Evolutionary conservation across 1,140 invertebrate genomes (phyloP), one percentile per base, ranked within the genome.

Genomic region (Halictus rubicundus): DNA sequence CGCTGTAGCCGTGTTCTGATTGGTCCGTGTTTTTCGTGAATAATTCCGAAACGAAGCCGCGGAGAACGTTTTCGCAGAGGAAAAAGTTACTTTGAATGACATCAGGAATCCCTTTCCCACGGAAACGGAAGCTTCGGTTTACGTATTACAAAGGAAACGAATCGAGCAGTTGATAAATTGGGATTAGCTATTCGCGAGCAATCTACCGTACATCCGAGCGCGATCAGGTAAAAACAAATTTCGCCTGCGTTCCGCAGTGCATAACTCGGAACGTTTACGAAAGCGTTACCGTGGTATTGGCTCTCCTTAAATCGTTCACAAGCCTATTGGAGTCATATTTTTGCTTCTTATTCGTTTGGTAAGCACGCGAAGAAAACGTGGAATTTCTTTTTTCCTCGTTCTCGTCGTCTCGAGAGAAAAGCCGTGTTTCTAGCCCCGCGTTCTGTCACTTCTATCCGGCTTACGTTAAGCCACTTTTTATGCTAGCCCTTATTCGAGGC

Each of bases 391-490:
- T 52, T 42, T 23, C 23, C 57, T 25, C 57, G n/a, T 59, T 23
- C 21, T 59, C 57, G n/a, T 59, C 57, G 9, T 59, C 57, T 10
- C 21, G 71, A 72, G 71, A 70, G 14, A 83, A 27, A 42, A 85
- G 57, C 19, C 64, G 73, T 85, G 71, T 78, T 69, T 76, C 63
- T 60, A 63, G 73, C 16, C 73, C 46, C 63, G 46, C 42, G 42
- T 68, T 82, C 59, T 80, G 80, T 82, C 80, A 82, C 83, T 85
- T 79, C 64, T 74, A 82, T 86, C 84, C 84, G 71, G 80, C 80
- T 85, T 86, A 86, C 59, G 74, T 75, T 82, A 78, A 85, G 79
- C 72, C 79, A 85, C 70, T 82, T 85, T 85, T 85, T 85, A 85
- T 82, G 57, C 70, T 60, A 52, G 49, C 65, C 82, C 64, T 85